A percentile compares a stretch with the other conserved stretches of the same genome.
Conservation (phyloP, 2,113 vertebrate genomes). For the Origma solitaria region DNA sequence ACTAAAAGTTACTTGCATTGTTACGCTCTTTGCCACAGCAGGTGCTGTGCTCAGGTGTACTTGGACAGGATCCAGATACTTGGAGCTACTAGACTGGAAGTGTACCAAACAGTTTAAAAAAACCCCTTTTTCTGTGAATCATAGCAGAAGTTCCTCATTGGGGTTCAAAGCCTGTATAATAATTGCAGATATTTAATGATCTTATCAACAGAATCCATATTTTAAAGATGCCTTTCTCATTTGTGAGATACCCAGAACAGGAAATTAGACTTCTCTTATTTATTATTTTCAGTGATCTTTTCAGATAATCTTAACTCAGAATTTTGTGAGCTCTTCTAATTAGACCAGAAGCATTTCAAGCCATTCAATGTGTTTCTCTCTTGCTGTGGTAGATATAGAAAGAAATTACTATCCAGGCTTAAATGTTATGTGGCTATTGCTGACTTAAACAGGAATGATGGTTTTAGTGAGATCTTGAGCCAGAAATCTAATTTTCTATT, state of each 20-base stretch:
- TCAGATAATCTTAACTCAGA: neutral
- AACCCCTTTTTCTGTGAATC: neutral
- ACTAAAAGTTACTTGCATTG: neutral
- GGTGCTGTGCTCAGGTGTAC: neutral
- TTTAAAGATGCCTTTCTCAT: neutral
- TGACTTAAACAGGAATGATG: neutral
- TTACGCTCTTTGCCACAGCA: neutral
- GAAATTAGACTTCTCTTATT: neutral
- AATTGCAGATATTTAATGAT: neutral
- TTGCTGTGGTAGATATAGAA: neutral
- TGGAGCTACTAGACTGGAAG: neutral
- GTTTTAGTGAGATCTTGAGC: neutral
- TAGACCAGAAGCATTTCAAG: neutral
- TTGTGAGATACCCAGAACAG: neutral
- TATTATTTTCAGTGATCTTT: neutral
- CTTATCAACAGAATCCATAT: neutral
- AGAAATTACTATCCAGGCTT: neutral
- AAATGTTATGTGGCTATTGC: neutral
- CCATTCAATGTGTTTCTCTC: neutral
- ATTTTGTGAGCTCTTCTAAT: slow-evolving; percentile 27
- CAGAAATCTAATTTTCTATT: slow-evolving; percentile 13
- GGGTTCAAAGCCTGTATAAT: neutral
- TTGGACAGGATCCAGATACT: neutral
- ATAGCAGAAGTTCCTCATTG: neutral
- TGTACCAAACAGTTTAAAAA: neutral